Base-by-base conservation (phyloP, 1,140 invertebrate genomes). In the Oedothorax gibbosus region DNA sequence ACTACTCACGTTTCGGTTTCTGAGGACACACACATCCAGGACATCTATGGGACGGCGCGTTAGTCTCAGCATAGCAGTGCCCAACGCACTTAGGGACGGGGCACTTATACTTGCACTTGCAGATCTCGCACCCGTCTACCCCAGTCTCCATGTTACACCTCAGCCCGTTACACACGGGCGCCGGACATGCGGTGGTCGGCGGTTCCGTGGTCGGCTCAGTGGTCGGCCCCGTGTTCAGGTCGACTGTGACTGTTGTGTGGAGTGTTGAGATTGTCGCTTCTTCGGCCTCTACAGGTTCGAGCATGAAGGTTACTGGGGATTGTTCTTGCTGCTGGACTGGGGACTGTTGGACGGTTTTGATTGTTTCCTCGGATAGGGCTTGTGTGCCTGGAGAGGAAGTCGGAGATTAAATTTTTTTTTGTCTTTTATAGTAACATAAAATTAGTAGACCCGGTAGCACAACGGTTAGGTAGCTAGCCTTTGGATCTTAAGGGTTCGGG, bases 71-170 rank as follows among this genome's bases (percentile, higher is more conserved):
- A 62, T 85, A 85, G 10, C 83, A 85, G 35, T 35, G 77, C 6
- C 83, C 83, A 0, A 85, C 83, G 21, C 83, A 85, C 57, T 85
- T 85, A 5, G 83, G 83, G 7, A 18, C 69, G 9, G 83, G 83
- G 35, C 83, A 85, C 56, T 77, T 77, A 49, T 85, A 85, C 10
- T 64, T 60, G 20, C 83, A 85, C 12, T 77, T 85, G 57, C 83
- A 85, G 3, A 85, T 57, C 15, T 85, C 73, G 51, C 83, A 85
- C n/a, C 83, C 83, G 35, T 85, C 66, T 0, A 51, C 66, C 14
- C 66, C 83, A 18, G 53, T 78, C 21, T 77, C 75, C 54, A 64
- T 62, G 49, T 10, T 51, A 18, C 83, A 85, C 11, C 83, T 76
- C 12, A 85, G 56, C 6, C 83, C 83, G 0, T 64, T 69, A 14